These are phyloP conservation scores for Masticophis lateralis DNA, from an alignment of 2,797 vertebrate species.

Conservation along the genomic window DNA sequence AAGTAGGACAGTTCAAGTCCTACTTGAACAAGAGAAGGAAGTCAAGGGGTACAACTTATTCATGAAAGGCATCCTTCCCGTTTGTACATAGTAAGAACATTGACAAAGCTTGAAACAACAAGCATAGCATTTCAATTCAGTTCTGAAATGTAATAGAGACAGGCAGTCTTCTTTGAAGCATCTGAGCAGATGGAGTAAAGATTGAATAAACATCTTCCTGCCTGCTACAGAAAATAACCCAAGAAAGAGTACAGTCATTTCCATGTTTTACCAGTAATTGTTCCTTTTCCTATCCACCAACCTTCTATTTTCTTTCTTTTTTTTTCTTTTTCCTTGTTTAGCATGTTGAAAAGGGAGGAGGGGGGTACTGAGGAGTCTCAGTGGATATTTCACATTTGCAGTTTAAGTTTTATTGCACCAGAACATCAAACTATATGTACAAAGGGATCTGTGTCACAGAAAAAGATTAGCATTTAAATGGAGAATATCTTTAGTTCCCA, in stretches of 20 bases:
- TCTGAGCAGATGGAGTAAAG: background rate
- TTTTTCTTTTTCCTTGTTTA: background rate
- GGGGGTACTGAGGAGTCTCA: background rate
- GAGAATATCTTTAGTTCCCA: conserved; percentile 28
- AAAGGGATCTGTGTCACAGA: conserved; percentile 16
- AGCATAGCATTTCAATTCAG: background rate
- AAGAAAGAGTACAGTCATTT: background rate
- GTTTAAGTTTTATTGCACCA: conserved; percentile 29
- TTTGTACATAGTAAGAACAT: background rate
- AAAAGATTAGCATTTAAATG: conserved; percentile 44
- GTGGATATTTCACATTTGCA: conserved; percentile 22
- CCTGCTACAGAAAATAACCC: background rate
- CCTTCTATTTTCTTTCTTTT: background rate
- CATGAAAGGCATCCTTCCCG: background rate
- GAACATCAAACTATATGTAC: conserved; percentile 28
- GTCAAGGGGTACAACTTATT: background rate
- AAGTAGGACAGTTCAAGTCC: background rate
- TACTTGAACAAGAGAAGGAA: background rate
- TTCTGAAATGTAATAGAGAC: background rate
- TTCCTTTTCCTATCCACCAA: background rate
- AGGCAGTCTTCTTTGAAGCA: background rate
- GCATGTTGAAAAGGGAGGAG: background rate
- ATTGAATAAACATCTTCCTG: background rate
- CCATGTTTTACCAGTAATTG: background rate
- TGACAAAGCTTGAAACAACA: background rate